phyloP scores from a whole-genome alignment of 2,797 vertebrate species.

The Masticophis lateralis region DNA sequence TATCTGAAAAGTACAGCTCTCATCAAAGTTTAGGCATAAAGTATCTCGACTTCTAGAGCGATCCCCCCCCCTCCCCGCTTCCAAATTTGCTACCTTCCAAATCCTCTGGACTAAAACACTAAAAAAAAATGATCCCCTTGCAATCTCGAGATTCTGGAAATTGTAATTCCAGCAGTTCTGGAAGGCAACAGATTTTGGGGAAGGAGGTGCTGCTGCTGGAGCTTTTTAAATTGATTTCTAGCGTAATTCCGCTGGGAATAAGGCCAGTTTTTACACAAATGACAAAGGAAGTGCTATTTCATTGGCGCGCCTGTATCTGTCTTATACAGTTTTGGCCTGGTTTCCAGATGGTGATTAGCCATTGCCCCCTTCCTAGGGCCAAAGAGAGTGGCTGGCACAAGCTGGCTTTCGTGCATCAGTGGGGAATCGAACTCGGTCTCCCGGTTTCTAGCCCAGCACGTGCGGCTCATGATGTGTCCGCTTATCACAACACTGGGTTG shows the following conservation, averaged over 20 bases:
- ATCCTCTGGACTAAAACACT: background rate
- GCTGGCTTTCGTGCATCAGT: background rate
- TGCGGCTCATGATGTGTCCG: background rate
- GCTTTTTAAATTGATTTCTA: background rate
- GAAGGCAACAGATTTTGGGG: background rate
- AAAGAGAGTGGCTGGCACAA: background rate
- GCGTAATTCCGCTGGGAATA: background rate
- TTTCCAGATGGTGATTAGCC: background rate
- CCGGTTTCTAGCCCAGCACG: background rate
- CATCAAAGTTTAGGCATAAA: background rate
- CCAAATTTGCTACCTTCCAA: background rate
- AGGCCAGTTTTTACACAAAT: background rate
- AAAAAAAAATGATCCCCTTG: background rate
- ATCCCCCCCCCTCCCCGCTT: rapidly evolving
- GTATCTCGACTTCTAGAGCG: background rate
- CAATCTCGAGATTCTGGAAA: background rate
- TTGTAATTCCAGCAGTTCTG: background rate
- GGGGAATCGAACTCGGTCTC: background rate
- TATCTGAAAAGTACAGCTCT: background rate
- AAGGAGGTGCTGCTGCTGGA: background rate
- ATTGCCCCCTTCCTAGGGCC: background rate
- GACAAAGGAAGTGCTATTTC: background rate
- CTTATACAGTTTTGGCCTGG: background rate
- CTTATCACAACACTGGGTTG: background rate
- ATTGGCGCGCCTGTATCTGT: background rate